A percentile compares a stretch with the other conserved stretches of the same genome.
Evolutionary conservation across 2,888 invertebrate genomes (phyloP).

Genomic region (Pyrocoelia pectoralis): DNA sequence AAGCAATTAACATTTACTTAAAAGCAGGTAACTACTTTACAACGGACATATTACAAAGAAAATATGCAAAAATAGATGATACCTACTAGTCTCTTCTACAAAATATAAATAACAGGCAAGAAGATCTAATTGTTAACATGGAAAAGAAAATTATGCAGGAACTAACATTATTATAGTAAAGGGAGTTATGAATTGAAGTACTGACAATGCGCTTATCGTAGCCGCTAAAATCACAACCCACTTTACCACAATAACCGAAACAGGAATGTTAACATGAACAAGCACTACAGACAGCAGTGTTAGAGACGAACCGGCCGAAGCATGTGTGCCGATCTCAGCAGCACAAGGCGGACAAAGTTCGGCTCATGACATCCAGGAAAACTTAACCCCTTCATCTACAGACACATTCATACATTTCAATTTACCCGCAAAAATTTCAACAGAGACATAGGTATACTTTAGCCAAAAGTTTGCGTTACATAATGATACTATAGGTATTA

Average conservation of each 20-base stretch:
- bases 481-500: too few relatives aligned
- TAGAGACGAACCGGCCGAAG: constrained; percentile 90
- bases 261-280: constrained; percentile 23
- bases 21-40: neutral
- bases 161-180: too few relatives aligned
- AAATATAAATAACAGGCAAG: neutral
- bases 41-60: neutral
- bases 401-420: constrained; percentile 46
- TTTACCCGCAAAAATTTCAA: constrained; percentile 10
- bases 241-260: too few relatives aligned
- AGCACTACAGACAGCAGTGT: constrained; percentile 49
- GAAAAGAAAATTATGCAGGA: neutral
- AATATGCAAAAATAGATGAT: neutral
- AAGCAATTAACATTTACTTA: neutral
- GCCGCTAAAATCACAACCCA: too few relatives aligned
- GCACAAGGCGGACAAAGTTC: constrained; percentile 93
- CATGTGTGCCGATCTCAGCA: constrained; percentile 96
- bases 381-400: constrained; percentile 94
- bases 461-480: too few relatives aligned
- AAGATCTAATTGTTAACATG: neutral
- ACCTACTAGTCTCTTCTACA: neutral
- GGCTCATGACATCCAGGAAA: constrained; percentile 96
- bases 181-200: too few relatives aligned
- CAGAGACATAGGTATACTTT: too few relatives aligned
- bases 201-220: too few relatives aligned